Conservation (phyloP, 2,113 vertebrate genomes). For the Clupea harengus region DNA sequence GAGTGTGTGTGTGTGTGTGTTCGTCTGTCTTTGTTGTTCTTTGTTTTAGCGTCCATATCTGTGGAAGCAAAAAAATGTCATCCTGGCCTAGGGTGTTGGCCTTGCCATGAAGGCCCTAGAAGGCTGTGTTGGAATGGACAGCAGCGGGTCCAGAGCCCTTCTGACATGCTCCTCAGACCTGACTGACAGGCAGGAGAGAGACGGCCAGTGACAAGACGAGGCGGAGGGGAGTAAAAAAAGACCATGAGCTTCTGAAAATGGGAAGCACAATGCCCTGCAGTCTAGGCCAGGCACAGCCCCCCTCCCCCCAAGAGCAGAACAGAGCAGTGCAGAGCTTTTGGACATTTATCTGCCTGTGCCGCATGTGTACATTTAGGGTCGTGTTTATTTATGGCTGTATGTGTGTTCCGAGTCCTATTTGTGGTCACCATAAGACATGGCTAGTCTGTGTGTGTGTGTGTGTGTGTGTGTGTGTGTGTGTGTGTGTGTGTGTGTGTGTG, state of each 20-base stretch:
- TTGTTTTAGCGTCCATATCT: conserved; percentile 8
- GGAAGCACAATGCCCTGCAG: background rate
- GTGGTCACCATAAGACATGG: background rate
- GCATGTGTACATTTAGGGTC: background rate
- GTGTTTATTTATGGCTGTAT: background rate
- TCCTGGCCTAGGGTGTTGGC: background rate
- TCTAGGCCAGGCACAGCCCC: background rate
- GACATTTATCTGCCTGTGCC: background rate
- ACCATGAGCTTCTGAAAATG: background rate
- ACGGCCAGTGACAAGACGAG: background rate
- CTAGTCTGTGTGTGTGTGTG: background rate
- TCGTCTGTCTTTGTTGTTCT: conserved; percentile 20
- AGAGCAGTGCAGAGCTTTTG: background rate
- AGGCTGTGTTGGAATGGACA: background rate
- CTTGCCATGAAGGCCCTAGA: background rate
- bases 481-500: background rate
- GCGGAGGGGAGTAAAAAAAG: background rate
- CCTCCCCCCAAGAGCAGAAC: background rate
- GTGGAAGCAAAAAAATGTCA: conserved; percentile 15
- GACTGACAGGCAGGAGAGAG: background rate
- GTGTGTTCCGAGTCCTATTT: background rate
- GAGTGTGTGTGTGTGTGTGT: background rate
- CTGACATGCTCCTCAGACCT: background rate
- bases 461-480: conserved; percentile 7
- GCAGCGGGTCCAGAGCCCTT: background rate